These are phyloP conservation scores for Charaxes varanes DNA, from an alignment of 1,140 invertebrate species.

Conservation along the genomic window DNA sequence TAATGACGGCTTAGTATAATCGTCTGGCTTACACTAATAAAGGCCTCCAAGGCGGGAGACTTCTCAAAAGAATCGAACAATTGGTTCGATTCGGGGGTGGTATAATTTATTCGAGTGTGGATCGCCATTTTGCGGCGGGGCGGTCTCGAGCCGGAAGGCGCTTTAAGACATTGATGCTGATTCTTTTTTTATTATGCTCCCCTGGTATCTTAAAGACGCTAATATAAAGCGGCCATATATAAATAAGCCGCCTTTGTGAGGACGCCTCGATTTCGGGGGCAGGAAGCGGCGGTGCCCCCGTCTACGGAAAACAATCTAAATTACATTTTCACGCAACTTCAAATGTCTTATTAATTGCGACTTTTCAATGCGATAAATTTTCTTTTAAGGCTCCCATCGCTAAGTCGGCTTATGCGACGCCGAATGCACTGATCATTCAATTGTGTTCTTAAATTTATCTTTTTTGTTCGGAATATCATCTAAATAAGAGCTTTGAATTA, in stretches of 20 bases:
- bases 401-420: conserved; percentile 58
- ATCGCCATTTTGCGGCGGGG: conserved; percentile 70
- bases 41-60: conserved; percentile 62
- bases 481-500: no score
- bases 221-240: conserved; percentile 71
- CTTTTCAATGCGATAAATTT: conserved; percentile 73
- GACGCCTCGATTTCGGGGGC: conserved; percentile 45
- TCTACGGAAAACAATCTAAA: conserved; percentile 69
- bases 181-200: conserved; percentile 71
- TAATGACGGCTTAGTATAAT: conserved; percentile 72
- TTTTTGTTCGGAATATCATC: neutral
- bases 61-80: conserved; percentile 71
- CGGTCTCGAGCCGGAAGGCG: conserved; percentile 59
- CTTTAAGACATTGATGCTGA: conserved; percentile 72
- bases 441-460: conserved; percentile 23
- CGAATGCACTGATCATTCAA: conserved; percentile 47
- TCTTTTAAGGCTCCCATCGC: conserved; percentile 59
- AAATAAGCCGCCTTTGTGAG: conserved; percentile 68
- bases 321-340: conserved; percentile 74
- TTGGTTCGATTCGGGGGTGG: conserved; percentile 59
- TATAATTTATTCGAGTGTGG: conserved; percentile 73
- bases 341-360: conserved; percentile 75
- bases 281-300: conserved; percentile 55
- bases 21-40: conserved; percentile 73
- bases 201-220: conserved; percentile 69